These are phyloP conservation scores for Odontocerum albicorne DNA, from an alignment of 2,888 invertebrate genomes.

Conservation along the genomic window DNA sequence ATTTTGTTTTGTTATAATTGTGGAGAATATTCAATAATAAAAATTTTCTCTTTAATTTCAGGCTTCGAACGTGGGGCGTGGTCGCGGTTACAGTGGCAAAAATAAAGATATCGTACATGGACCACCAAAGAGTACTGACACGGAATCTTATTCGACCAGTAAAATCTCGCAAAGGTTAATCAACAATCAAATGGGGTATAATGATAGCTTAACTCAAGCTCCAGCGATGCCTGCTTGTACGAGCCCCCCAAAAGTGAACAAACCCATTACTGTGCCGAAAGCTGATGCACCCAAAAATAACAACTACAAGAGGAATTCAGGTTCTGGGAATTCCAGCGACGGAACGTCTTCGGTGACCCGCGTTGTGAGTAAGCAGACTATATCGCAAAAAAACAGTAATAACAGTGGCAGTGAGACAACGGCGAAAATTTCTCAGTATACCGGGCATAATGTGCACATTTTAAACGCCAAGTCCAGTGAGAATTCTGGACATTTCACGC, in stretches of 20 bases:
- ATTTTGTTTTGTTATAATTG: too few species aligned
- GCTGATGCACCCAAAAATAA: too few species aligned
- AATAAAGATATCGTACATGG: constrained; percentile 29
- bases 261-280: not conserved
- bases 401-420: not conserved
- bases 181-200: constrained; percentile 3
- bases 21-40: too few species aligned
- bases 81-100: constrained; percentile 31
- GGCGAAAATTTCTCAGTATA: not conserved
- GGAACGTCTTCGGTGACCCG: too few species aligned
- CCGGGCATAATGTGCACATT: not conserved
- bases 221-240: not conserved
- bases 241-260: constrained; percentile 1
- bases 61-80: constrained; percentile 29
- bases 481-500: constrained; percentile 1
- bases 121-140: too few species aligned
- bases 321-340: too few species aligned
- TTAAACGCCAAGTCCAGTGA: not conserved
- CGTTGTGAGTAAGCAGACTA: too few species aligned
- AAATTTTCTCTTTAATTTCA: constrained; percentile 23
- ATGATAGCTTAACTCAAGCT: not conserved
- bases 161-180: too few species aligned
- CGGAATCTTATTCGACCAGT: too few species aligned
- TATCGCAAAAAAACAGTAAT: too few species aligned
- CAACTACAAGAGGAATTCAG: too few species aligned